Evolutionary conservation across 2,113 vertebrate species (phyloP), one percentile per base, ranked within the genome.

Genomic region (Cygnus atratus): DNA sequence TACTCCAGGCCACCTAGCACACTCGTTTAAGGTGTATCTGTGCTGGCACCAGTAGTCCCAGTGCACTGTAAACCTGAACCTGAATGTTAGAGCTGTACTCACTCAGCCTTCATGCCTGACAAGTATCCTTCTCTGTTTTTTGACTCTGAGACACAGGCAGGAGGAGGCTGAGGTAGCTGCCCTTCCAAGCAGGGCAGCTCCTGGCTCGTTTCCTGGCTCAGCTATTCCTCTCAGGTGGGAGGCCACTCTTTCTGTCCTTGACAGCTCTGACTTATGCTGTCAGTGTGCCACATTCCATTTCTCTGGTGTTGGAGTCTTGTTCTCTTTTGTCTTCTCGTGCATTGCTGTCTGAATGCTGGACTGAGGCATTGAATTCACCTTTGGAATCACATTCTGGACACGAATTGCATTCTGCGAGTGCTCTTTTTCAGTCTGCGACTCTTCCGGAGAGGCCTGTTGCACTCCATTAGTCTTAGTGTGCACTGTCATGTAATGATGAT

Each of bases 61-160:
- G 11, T n/a, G 10, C 13, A 15, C 41, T 21, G 33, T 46, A 59
- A 59, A 43, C 39, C 16, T 83, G 37, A 87, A 62, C 17, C 10
- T 67, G 26, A 65, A 10, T 20, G n/a, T 54, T 88, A 35, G 39
- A 76, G 35, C 31, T 93, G 21, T 50, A 50, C 31, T 89, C 35
- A 2, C 16, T 93, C 28, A 26, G 10, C 48, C 37, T 59, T 71
- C 13, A 5, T 3, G 3, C 61, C 57, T 91, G 59, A 54, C 10
- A 73, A 70, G 55, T 61, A 13, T 80, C 58, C 33, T 90, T 19
- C 3, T 62, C 65, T 80, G 44, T 13, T 87, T 15, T 25, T 74
- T 20, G 62, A 1, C 10, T 65, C 33, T 0, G 1, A 39, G 8
- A 21, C 5, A 10, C 20, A 48, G 4, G 8, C 67, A 48, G 50